Evolutionary conservation across 1,140 invertebrate species (phyloP).

Genomic region (Drosophila murphyi): DNA sequence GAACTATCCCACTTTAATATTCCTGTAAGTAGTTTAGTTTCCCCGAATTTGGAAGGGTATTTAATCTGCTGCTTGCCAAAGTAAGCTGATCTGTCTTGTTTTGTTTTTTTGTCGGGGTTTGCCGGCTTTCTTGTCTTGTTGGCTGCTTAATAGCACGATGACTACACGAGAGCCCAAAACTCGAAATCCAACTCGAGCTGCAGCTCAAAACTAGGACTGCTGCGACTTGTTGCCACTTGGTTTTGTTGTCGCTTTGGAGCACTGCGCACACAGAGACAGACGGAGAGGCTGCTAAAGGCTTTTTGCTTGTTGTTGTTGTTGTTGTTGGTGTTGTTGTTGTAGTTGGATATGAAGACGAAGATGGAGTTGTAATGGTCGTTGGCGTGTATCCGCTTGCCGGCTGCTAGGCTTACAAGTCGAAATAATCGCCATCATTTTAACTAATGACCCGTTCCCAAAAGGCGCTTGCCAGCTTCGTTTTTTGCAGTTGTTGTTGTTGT

Average conservation of each 20-base stretch:
- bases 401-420: conserved; percentile 63
- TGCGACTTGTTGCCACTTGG: conserved; percentile 21
- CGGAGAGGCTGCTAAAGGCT: not conserved
- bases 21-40: too few relatives aligned
- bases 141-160: conserved; percentile 78
- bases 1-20: too few relatives aligned
- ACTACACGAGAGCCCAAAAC: conserved; percentile 61
- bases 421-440: conserved; percentile 83
- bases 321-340: conserved; percentile 29
- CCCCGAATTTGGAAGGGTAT: not conserved
- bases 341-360: conserved; percentile 24
- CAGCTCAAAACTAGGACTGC: conserved; percentile 34
- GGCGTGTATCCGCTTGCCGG: conserved; percentile 60
- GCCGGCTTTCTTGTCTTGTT: conserved; percentile 36
- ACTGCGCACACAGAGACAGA: not conserved
- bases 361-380: conserved; percentile 72
- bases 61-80: conserved; percentile 2
- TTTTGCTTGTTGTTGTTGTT: conserved; percentile 21
- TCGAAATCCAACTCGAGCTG: conserved; percentile 46
- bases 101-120: conserved; percentile 34
- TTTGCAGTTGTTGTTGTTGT: too few relatives aligned
- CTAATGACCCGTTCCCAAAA: conserved; percentile 71
- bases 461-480: conserved; percentile 35
- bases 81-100: conserved; percentile 7
- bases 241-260: conserved; percentile 3